Conservation (phyloP, 2,888 invertebrate species). For the Zootermopsis nevadensis region DNA sequence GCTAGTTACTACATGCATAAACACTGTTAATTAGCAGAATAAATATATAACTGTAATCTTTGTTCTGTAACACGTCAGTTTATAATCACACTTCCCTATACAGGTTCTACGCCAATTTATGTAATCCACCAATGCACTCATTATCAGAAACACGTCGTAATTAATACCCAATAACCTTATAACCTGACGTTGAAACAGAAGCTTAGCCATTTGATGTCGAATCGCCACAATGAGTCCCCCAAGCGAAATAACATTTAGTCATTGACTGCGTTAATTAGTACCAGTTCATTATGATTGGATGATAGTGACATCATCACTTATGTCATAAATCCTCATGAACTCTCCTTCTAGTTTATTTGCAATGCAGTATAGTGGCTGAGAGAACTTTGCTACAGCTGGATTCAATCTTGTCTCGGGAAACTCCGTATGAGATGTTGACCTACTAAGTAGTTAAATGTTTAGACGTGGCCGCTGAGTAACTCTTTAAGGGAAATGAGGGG, state of each 20-base stretch:
- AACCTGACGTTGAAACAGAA: not conserved
- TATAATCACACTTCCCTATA: not conserved
- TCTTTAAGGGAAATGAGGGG: too few species aligned
- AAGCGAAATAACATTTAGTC: constrained; percentile 8
- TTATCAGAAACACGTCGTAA: constrained; percentile 12
- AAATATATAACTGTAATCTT: not conserved
- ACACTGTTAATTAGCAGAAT: constrained; percentile 10
- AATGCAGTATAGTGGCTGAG: not conserved
- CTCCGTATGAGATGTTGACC: too few species aligned
- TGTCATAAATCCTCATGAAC: not conserved
- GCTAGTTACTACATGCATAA: not conserved
- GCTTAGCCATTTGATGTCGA: not conserved
- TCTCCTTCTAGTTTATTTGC: not conserved
- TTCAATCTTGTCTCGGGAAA: too few species aligned
- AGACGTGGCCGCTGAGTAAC: too few species aligned
- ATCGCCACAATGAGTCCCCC: constrained; percentile 4
- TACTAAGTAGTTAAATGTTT: too few species aligned
- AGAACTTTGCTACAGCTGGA: too few species aligned
- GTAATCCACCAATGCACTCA: not conserved
- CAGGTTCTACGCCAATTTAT: not conserved
- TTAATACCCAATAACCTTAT: constrained; percentile 24
- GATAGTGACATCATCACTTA: constrained; percentile 4
- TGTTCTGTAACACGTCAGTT: not conserved
- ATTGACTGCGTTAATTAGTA: constrained; percentile 19
- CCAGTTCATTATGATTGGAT: not conserved